Base-by-base conservation (phyloP, 2,888 invertebrate species). In the Xestia c-nigrum region DNA sequence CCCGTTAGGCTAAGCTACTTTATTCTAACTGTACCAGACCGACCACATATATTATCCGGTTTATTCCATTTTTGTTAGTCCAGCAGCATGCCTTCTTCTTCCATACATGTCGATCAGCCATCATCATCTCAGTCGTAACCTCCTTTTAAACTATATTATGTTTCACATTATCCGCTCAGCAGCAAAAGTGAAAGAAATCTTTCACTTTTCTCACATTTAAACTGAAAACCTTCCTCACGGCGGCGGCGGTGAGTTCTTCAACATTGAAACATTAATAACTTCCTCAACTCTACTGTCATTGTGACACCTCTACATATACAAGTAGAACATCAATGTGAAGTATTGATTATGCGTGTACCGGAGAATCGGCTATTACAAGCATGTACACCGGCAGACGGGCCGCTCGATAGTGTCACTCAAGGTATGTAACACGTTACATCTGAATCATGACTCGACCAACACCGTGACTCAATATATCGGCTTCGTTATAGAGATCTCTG, bases 351-450 rank as follows among this genome's bases (percentile, higher is more conserved):
- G 68, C 75, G 68, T 67, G 71, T 82, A 79, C 67, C 74, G 21
- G 74, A 76, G 85, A 75, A 85, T 80, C 68, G 72, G 79, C 76
- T 72, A 77, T 87, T 80, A 76, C 85, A 72, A 76, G 66, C 73
- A 78, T 85, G 81, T 80, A 84, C 71, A 67, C 43, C 79, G 69
- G 76, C 81, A 84, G 90, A 88, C 88, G 75, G 80, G 55, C 77
- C 70, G 74, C 55, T 83, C 81, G 92, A 92, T 92, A 91, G 77
- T 90, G 92, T 91, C 92, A 91, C 86, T 91, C 91, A 91, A 88
- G 72, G 80, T 79, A 82, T 85, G 81, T 81, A 85, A 87, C 86
- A 76, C 78, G 83, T 88, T 83, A 88, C 89, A 85, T 84, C 81
- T 86, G 87, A 87, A 88, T 89, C 89, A 90, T 88, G 90, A 89